These are phyloP conservation scores for Tetanocera ferruginea DNA, from an alignment of 2,888 invertebrate species.

Conservation along the genomic window DNA sequence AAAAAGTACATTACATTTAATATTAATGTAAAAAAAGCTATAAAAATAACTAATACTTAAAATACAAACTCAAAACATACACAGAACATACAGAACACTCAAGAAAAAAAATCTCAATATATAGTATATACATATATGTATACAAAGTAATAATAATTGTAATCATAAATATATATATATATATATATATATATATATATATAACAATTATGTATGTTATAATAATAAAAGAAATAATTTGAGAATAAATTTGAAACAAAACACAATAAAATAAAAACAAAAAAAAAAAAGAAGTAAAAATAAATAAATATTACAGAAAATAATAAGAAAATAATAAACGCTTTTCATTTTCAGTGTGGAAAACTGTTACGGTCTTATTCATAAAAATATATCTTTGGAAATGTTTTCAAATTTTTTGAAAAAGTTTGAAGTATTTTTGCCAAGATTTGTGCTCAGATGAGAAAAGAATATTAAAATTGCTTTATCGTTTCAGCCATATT, in stretches of 20 bases:
- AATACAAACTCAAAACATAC: slow-evolving; percentile 12
- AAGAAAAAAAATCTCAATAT: slow-evolving; percentile 13
- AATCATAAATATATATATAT: slow-evolving; percentile 28
- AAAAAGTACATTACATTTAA: slow-evolving; percentile 51
- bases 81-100: slow-evolving; percentile 30
- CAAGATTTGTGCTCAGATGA: too few species aligned
- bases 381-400: neutral
- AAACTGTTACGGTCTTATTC: neutral
- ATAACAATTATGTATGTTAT: slow-evolving; percentile 31
- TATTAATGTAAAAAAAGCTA: slow-evolving; percentile 40
- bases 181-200: slow-evolving; percentile 21
- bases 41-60: slow-evolving; percentile 47
- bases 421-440: too few species aligned
- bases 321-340: slow-evolving; percentile 34
- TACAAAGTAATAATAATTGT: slow-evolving; percentile 23
- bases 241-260: slow-evolving; percentile 33
- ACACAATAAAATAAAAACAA: slow-evolving; percentile 32
- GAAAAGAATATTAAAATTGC: too few species aligned
- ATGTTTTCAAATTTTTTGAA: too few species aligned
- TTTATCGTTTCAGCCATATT: too few species aligned
- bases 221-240: slow-evolving; percentile 35
- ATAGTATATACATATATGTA: slow-evolving; percentile 15
- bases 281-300: slow-evolving; percentile 27
- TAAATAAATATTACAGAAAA: too few species aligned
- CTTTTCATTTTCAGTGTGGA: neutral